Percentiles rank a stretch among this genome's conserved stretches.
Evolutionary conservation across 2,113 vertebrate genomes (phyloP).

Genomic region (Hystrix brachyura): DNA sequence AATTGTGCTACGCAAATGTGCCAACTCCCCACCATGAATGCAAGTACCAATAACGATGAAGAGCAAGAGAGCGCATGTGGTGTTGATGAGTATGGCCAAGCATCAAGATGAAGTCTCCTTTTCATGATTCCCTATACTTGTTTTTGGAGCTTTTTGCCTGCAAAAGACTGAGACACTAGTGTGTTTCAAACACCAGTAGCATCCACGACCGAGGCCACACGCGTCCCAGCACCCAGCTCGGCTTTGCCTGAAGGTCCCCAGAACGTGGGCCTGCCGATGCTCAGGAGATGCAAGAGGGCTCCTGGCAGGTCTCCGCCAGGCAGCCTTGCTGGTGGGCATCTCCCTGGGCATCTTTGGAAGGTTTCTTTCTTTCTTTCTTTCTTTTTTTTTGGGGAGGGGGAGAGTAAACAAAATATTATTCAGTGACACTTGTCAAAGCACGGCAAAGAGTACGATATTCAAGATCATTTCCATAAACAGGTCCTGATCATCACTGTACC

Average conservation of each 20-base stretch:
- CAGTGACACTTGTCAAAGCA: not conserved
- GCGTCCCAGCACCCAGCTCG: conserved; percentile 83
- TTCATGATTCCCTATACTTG: conserved; percentile 68
- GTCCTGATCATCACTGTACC: no score
- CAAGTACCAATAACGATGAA: not conserved
- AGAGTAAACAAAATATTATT: not conserved
- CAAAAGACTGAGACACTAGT: conserved; percentile 90
- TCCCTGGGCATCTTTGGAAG: not conserved
- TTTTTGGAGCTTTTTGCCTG: conserved; percentile 89
- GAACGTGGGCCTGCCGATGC: conserved; percentile 85
- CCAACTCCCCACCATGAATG: not conserved
- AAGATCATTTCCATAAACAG: not conserved
- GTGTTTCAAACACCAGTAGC: conserved; percentile 86
- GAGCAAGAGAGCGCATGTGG: not conserved
- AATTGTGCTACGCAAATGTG: not conserved
- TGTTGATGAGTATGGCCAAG: conserved; percentile 93
- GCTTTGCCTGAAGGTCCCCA: conserved; percentile 86
- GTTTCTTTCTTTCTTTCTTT: no score
- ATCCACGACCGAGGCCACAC: conserved; percentile 86
- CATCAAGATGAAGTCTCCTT: conserved; percentile 91
- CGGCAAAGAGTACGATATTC: not conserved
- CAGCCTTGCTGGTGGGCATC: not conserved
- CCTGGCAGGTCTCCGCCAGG: not conserved
- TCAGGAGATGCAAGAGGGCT: not conserved
- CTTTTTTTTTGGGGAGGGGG: not conserved